Evolutionary conservation across 2,113 vertebrate species (phyloP).

Genomic region (Emberiza fucata): DNA sequence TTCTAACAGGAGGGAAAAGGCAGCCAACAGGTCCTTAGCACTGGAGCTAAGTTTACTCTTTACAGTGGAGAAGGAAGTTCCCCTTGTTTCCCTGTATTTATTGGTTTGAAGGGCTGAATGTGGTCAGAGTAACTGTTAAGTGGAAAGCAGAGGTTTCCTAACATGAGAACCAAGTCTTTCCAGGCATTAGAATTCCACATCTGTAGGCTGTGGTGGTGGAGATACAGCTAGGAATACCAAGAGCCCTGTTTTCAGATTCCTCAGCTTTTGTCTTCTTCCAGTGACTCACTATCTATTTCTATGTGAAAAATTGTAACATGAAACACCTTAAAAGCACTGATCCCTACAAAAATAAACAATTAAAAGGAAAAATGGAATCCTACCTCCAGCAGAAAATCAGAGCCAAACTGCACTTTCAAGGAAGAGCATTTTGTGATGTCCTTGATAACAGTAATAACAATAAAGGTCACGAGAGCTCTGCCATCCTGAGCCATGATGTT

Average conservation of each 20-base stretch:
- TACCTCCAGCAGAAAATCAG: neutral
- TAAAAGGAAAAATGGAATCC: neutral
- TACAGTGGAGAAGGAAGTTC: neutral
- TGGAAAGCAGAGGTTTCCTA: neutral
- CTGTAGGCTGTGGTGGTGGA: neutral
- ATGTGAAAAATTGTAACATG: neutral
- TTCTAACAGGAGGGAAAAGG: fast-evolving
- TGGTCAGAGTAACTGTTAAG: neutral
- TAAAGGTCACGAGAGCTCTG: neutral
- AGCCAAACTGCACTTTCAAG: neutral
- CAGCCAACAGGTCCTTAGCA: neutral
- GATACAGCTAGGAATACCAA: neutral
- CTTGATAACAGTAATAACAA: conserved; percentile 1
- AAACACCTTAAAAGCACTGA: neutral
- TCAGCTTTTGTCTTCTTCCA: neutral
- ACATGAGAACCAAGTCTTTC: neutral
- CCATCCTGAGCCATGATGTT: neutral
- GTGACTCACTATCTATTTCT: neutral
- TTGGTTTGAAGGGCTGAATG: neutral
- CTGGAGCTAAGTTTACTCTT: neutral
- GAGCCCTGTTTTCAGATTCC: neutral
- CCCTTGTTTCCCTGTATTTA: neutral
- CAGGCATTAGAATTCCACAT: neutral
- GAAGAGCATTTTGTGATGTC: neutral
- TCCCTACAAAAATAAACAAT: neutral